Conservation (phyloP, 2,113 vertebrate species). For the Dissostichus mawsoni region DNA sequence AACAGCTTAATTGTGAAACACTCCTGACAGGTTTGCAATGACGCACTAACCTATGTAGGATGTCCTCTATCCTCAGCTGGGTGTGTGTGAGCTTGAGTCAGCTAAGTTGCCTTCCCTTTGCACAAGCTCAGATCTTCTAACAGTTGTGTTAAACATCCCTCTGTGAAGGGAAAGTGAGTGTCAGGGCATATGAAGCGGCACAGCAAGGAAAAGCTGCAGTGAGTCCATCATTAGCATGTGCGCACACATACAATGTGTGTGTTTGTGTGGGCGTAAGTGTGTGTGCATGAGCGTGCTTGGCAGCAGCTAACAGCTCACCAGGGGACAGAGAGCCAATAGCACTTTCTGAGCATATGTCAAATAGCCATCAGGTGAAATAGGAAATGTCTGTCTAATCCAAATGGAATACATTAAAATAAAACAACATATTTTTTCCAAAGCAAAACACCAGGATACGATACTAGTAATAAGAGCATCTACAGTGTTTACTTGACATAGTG, state of each 20-base stretch:
- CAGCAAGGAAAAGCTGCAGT: constrained; percentile 27
- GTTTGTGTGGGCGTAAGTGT: background rate
- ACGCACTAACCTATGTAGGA: constrained; percentile 90
- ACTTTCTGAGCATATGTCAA: constrained; percentile 2
- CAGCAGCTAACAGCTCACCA: constrained; percentile 29
- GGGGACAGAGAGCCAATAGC: constrained; percentile 45
- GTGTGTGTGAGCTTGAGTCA: constrained; percentile 40
- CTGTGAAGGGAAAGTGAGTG: constrained; percentile 18
- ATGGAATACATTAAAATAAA: background rate
- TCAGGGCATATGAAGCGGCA: constrained; percentile 35
- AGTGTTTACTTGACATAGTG: background rate
- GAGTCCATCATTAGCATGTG: constrained; percentile 54
- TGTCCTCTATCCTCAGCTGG: constrained; percentile 94
- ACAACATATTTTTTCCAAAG: background rate
- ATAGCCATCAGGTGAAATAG: constrained; percentile 3
- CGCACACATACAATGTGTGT: constrained; percentile 1
- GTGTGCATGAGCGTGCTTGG: background rate
- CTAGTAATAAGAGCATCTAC: background rate
- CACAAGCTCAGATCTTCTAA: constrained; percentile 39
- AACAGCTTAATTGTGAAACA: background rate
- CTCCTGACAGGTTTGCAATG: background rate
- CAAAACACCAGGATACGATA: background rate
- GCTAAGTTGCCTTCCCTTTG: constrained; percentile 24
- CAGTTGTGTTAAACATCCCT: constrained; percentile 39
- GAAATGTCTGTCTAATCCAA: background rate